Evolutionary conservation across 2,888 invertebrate genomes (phyloP), one percentile per base, ranked within the genome.

Genomic region (Drosophila trichaetosa): DNA sequence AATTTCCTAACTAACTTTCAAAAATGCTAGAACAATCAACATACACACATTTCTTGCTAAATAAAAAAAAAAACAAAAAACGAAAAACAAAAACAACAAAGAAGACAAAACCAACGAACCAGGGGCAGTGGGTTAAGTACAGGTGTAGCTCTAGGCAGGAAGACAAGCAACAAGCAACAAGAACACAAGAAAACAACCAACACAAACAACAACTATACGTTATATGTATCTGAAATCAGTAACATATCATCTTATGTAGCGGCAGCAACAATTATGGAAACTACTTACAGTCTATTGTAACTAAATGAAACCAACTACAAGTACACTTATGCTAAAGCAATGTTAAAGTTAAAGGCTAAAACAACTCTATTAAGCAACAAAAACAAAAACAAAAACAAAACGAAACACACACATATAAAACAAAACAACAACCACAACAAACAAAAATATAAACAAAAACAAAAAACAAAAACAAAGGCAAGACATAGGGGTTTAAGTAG

Each of bases 171-270:
- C 36, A 67, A 46, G 63, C 60, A 60, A 65, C 57, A 59, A 49
- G 49, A 66, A 66, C 18, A 49, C 24, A 48, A 48, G 48, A 54
- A 48, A 62, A 40, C 49, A 38, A 66, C 11, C 40, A 72, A 60
- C 48, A 67, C 49, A 53, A 48, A 59, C 53, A 59, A 53, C 36
- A 72, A 59, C 48, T 61, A 60, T 48, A 42, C 40, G 34, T 48
- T 42, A 79, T 36, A 27, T 54, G 52, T 76, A 71, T 73, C 82
- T 79, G 80, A 87, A 80, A 91, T 92, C 92, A 87, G 82, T 83
- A 82, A 91, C 91, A 91, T 91, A 91, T 91, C 91, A 91, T 91
- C 91, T 91, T 90, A 84, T 83, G 91, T 91, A 92, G 91, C 84
- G 80, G 73, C 62, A 80, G 62, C 65, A 58, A n/a, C 51, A 64